Percentiles rank a stretch among this genome's conserved stretches.
Evolutionary conservation across 1,140 invertebrate species (phyloP).

Genomic region (Bombus pascuorum): DNA sequence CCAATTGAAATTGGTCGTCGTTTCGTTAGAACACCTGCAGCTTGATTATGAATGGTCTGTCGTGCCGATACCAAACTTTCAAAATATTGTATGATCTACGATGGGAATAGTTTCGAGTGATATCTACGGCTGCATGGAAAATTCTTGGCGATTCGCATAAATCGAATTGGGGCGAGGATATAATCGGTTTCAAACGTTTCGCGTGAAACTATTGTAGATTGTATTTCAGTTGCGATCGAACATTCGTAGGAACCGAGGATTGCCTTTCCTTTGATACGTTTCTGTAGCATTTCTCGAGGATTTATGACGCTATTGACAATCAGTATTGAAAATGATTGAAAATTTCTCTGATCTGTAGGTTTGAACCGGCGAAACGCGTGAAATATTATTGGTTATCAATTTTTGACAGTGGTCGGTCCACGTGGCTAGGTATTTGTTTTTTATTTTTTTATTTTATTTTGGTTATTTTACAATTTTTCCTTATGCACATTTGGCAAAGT

Average conservation of each 20-base stretch:
- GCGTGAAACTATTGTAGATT: neutral
- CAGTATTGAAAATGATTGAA: neutral
- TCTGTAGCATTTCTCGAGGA: neutral
- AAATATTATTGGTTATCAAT: neutral
- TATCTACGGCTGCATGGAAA: neutral
- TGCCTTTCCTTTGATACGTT: neutral
- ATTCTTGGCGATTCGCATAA: neutral
- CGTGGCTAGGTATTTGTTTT: too few relatives aligned
- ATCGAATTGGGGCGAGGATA: neutral
- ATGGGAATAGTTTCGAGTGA: neutral
- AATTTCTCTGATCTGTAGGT: neutral
- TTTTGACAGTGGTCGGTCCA: neutral
- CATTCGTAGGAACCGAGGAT: neutral
- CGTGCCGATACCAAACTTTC: neutral
- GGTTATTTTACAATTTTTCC: too few relatives aligned
- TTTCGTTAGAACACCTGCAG: neutral
- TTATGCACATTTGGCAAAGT: too few relatives aligned
- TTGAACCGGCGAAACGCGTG: neutral
- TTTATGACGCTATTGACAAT: neutral
- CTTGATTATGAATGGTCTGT: neutral
- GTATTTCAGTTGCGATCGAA: neutral
- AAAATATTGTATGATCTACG: neutral
- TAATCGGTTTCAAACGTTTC: neutral
- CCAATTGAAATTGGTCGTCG: conserved; percentile 50
- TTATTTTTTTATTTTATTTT: too few relatives aligned